Conservation (phyloP, 2,888 invertebrate species). For the Dendrolimus houi region DNA sequence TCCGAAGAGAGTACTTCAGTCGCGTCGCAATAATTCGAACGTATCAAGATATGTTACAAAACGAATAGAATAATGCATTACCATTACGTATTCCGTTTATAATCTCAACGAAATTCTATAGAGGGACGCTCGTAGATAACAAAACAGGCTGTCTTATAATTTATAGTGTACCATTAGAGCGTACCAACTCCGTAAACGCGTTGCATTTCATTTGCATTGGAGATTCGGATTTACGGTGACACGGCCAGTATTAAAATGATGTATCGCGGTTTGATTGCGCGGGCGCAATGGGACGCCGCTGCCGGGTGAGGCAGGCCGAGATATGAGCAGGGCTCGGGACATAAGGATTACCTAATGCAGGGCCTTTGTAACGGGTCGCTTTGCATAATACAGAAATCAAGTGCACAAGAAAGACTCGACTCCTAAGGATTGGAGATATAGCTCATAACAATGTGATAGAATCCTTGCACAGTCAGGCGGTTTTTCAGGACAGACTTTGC, state of each 20-base stretch:
- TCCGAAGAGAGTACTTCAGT: too few relatives aligned
- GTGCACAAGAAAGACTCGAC: neutral
- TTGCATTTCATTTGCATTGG: conserved; percentile 69
- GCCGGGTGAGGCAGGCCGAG: conserved; percentile 1
- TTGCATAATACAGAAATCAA: neutral
- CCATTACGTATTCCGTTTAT: conserved; percentile 60
- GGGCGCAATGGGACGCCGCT: conserved; percentile 5
- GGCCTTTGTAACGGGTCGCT: neutral
- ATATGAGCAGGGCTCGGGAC: neutral
- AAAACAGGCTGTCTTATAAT: conserved; percentile 60
- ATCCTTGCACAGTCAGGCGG: too few relatives aligned
- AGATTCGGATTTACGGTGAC: conserved; percentile 69
- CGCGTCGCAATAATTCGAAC: too few relatives aligned
- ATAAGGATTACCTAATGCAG: neutral
- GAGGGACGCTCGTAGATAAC: conserved; percentile 57
- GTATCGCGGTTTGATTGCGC: conserved; percentile 62
- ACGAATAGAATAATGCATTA: conserved; percentile 41
- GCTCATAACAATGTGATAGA: too few relatives aligned
- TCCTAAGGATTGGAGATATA: too few relatives aligned
- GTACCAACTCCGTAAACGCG: conserved; percentile 41
- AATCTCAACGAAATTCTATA: conserved; percentile 68
- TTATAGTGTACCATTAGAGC: conserved; percentile 62
- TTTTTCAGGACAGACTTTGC: too few relatives aligned
- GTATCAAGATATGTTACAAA: neutral
- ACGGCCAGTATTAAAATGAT: conserved; percentile 70